phyloP scores from a whole-genome alignment of 2,797 vertebrate species.

The Enteromius radiatus region DNA sequence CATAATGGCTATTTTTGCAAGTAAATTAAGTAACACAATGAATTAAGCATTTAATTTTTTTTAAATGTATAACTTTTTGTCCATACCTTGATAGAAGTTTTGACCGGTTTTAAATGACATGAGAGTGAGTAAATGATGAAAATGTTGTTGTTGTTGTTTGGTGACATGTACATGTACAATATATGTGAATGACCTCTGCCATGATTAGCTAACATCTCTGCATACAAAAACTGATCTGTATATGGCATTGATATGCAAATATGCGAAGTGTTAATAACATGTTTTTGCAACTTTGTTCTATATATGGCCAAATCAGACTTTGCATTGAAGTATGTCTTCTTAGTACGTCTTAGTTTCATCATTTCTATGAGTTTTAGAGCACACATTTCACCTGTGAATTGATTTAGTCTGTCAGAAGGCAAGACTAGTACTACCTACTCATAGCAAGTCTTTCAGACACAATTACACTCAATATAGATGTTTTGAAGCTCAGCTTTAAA shows the following conservation, averaged over 20 bases:
- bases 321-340: neutral
- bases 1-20: neutral
- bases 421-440: constrained; percentile 18
- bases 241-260: neutral
- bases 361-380: neutral
- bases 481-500: constrained; percentile 13
- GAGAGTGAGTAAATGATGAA: neutral
- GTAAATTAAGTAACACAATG: too few relatives aligned
- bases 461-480: constrained; percentile 11
- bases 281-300: neutral
- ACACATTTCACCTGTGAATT: constrained; percentile 12
- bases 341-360: neutral
- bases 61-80: neutral
- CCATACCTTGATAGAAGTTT: neutral
- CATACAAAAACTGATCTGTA: neutral
- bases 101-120: neutral
- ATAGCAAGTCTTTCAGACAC: neutral
- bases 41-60: too few relatives aligned
- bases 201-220: neutral
- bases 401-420: constrained; percentile 10
- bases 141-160: neutral
- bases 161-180: too few relatives aligned
- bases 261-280: neutral
- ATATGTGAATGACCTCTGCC: neutral
- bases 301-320: neutral